Percentiles rank a stretch among this genome's conserved stretches.
These are phyloP conservation scores for Xenentodon cancila DNA, from an alignment of 2,797 vertebrate species.

Conservation along the genomic window DNA sequence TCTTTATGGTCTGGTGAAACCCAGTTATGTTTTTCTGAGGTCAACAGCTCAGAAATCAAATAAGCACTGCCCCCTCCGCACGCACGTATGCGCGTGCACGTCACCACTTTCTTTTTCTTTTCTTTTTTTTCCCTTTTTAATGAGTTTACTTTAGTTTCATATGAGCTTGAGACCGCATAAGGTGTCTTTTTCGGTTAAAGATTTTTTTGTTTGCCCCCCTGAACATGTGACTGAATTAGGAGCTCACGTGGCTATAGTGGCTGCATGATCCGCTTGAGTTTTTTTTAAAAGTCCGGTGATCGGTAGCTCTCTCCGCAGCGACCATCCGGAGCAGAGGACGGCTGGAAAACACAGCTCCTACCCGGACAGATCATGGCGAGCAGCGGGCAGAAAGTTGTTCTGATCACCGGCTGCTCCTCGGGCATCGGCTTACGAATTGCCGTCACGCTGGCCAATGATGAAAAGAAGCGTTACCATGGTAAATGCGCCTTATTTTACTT, in stretches of 20 bases:
- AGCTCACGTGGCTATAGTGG: conserved; percentile 78
- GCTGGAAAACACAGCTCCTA: conserved; percentile 61
- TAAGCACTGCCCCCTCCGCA: conserved; percentile 69
- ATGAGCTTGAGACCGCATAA: conserved; percentile 39
- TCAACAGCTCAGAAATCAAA: conserved; percentile 68
- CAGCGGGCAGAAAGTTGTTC: conserved; percentile 85
- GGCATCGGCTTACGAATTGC: conserved; percentile 93
- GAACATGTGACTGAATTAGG: conserved; percentile 83
- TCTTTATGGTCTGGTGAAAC: not conserved
- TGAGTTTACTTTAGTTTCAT: conserved; percentile 54
- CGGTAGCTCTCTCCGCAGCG: conserved; percentile 69
- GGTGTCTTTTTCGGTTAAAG: conserved; percentile 47
- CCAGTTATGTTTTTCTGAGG: conserved; percentile 37
- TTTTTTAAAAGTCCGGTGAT: conserved; percentile 77
- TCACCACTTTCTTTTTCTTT: conserved; percentile 27
- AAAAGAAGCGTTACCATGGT: conserved; percentile 90
- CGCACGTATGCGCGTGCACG: conserved; percentile 58
- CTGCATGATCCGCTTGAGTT: conserved; percentile 82
- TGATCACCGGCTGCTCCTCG: conserved; percentile 95
- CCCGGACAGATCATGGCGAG: conserved; percentile 86
- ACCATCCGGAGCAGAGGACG: conserved; percentile 70
- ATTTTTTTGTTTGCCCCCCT: conserved; percentile 33
- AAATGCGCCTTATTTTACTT: conserved; percentile 73
- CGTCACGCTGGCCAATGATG: conserved; percentile 88
- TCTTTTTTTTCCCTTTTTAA: not conserved